Evolutionary conservation across 1,140 invertebrate species (phyloP).

Genomic region (Panagrolaimus sp.): DNA sequence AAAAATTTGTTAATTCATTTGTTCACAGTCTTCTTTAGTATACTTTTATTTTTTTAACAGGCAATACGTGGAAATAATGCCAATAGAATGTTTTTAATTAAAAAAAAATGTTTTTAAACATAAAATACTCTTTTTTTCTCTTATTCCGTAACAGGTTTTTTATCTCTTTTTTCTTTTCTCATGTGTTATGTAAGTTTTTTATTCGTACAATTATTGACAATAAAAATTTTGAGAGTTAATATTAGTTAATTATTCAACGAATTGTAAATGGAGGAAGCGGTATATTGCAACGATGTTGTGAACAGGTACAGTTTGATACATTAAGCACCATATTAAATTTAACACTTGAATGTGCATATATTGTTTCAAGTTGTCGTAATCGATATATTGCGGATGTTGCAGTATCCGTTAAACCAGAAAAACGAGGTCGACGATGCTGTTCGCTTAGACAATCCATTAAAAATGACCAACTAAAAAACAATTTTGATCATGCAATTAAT

Average conservation of each 20-base stretch:
- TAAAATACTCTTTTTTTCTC: background rate
- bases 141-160: constrained; percentile 11
- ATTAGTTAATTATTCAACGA: constrained; percentile 9
- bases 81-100: too few relatives aligned
- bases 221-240: background rate
- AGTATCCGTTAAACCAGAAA: constrained; percentile 38
- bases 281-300: constrained; percentile 43
- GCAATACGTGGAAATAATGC: too few relatives aligned
- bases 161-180: background rate
- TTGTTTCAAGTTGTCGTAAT: constrained; percentile 23
- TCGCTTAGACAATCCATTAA: constrained; percentile 46
- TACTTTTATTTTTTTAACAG: too few relatives aligned
- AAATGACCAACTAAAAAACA: constrained; percentile 37
- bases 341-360: constrained; percentile 34
- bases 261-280: constrained; percentile 41
- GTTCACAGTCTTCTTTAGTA: too few relatives aligned
- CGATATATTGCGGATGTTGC: constrained; percentile 30
- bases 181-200: background rate
- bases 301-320: constrained; percentile 51
- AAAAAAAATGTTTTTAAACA: too few relatives aligned
- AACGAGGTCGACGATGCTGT: constrained; percentile 46
- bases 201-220: background rate
- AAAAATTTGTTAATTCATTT: too few relatives aligned
- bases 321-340: constrained; percentile 42
- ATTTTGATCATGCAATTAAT: background rate